These are phyloP conservation scores for Sarcoramphus papa DNA, from an alignment of 2,797 vertebrate genomes.

Conservation along the genomic window DNA sequence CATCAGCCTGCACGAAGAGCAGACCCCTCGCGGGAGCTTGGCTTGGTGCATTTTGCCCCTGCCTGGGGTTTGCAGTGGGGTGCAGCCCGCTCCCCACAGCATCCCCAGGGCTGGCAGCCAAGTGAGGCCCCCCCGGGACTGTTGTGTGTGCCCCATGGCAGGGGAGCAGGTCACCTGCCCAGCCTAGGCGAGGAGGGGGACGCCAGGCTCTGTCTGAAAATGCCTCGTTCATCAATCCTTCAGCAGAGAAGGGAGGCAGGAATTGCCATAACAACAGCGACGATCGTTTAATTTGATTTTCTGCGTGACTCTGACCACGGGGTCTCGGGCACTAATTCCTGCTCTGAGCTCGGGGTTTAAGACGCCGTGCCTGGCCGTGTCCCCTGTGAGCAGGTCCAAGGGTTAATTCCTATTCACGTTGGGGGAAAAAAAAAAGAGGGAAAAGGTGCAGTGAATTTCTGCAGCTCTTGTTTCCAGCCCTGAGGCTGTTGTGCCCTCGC, in stretches of 20 bases:
- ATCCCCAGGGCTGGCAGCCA: fast-evolving
- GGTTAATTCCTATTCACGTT: background rate
- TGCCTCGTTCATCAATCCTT: background rate
- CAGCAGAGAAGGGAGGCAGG: slow-evolving; percentile 16
- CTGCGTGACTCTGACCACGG: slow-evolving; percentile 23
- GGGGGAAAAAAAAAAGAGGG: background rate
- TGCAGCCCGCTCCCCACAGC: background rate
- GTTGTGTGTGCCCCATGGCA: background rate
- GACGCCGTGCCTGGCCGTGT: fast-evolving
- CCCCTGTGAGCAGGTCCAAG: background rate
- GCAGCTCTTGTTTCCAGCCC: background rate
- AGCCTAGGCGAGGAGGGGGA: background rate
- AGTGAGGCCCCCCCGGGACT: fast-evolving
- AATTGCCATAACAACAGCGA: slow-evolving; percentile 61
- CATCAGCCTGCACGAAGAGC: background rate
- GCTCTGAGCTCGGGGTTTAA: background rate
- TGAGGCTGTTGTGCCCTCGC: background rate
- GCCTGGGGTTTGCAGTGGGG: background rate
- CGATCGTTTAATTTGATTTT: slow-evolving; percentile 55
- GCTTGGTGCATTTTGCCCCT: background rate
- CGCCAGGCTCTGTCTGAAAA: background rate
- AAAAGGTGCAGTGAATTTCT: background rate
- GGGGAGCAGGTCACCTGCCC: background rate
- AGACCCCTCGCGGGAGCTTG: background rate
- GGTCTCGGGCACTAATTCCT: background rate